Evolutionary conservation across 1,140 invertebrate species (phyloP), one percentile per base, ranked within the genome.

Genomic region (Scaptomyza pallida): DNA sequence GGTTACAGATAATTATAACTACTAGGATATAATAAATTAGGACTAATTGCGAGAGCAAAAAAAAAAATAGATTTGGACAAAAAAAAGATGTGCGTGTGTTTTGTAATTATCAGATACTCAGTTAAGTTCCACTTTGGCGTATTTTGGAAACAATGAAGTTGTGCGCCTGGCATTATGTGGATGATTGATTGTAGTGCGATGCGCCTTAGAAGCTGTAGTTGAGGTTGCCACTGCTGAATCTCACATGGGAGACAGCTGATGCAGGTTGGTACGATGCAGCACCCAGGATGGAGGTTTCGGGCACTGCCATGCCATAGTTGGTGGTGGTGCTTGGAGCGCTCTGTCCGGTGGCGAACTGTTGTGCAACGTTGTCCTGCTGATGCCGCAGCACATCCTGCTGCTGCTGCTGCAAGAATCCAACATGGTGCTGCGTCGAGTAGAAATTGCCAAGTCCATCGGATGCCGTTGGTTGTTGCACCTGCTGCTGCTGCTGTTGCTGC

Each of bases 181-280:
- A 3, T 2, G 3, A 4, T 0, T 9, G 15, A 3, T 52, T 4
- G n/a, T n/a, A n/a, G n/a, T n/a, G n/a, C n/a, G n/a, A n/a, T n/a
- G n/a, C n/a, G n/a, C 23, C 5, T 72, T 64, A 90, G 45, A 90
- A 91, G 19, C 63, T 90, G 35, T 91, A 91, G 43, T 57, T 75
- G 12, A 90, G 68, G 30, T 88, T 85, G 60, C 89, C 89, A 30
- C 89, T 89, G 8, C 55, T 70, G 72, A 78, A 90, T 40, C 72
- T 89, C 5, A 91, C 89, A 19, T 79, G 79, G n/a, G 89, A 90
- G 12, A 90, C 89, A 9, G 81, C 78, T 17, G 89, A 60, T 5
- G 71, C 70, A 67, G 67, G 68, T 37, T 82, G 69, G 35, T 65
- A 77, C 12, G 71, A 17, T 30, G 81, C 17, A 10, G 81, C 19